Evolutionary conservation across 2,888 invertebrate species (phyloP), one percentile per base, ranked within the genome.

Genomic region (Metallyticus violacea): DNA sequence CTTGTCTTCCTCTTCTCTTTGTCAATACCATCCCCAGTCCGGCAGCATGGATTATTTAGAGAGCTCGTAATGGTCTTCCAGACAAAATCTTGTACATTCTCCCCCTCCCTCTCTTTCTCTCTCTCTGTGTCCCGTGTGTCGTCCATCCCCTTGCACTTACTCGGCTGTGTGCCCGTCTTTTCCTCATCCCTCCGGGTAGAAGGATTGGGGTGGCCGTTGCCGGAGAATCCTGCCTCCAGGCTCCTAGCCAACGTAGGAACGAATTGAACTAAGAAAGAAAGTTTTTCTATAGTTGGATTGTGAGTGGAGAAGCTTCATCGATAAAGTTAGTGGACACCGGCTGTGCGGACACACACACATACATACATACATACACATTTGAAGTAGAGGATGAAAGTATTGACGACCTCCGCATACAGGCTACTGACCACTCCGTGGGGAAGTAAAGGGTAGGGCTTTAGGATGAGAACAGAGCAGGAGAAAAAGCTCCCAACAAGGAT

Each of bases 391-490:
- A 82, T 40, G 30, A 28, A 79, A 85, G 87, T 87, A 87, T 85
- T 85, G 85, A 87, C 87, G 78, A 80, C 85, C 87, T 85, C 85
- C 85, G 26, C 78, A 81, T 87, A 81, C 77, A 87, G 85, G 77
- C 83, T 83, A 26, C 83, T 87, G 87, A 87, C 87, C 87, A 87
- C 87, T 87, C 87, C 62, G 77, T 90, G 40, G 40, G 40, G 40
- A 62, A 62, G 40, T 62, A 62, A 62, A 62, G 40, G 40, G 40
- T 62, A 62, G 40, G 40, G 40, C 15, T 90, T 90, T 90, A 89
- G 88, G 90, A 90, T 89, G 89, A 88, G 88, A 87, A 62, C 22
- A 62, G 40, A 62, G 15, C 85, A 88, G 87, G 81, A 87, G 86
- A 87, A 88, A 87, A 88, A 84, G 81, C 81, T 76, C 40, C 81